Conservation (phyloP, 2,888 invertebrate genomes). For the Entomobrya multifasciata region DNA sequence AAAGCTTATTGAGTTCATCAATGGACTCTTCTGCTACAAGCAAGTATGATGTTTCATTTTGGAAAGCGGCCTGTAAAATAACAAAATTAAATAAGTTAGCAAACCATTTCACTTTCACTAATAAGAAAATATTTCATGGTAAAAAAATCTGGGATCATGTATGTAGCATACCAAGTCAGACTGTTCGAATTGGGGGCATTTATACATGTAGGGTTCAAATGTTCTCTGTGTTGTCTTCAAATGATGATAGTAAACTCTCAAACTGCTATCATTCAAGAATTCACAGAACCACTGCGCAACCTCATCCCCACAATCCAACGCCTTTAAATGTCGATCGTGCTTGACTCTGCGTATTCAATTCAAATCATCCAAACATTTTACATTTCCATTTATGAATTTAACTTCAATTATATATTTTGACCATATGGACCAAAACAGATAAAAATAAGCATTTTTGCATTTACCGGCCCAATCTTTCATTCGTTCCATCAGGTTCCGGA, state of each 20-base stretch:
- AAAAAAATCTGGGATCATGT: no score
- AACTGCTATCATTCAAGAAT: conserved; percentile 79
- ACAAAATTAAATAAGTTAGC: no score
- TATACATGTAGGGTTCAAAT: conserved; percentile 74
- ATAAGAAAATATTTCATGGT: no score
- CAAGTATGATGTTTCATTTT: conserved; percentile 74
- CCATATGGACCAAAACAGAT: no score
- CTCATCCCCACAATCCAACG: conserved; percentile 88
- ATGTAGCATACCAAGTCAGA: conserved; percentile 70
- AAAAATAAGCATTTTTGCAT: not conserved
- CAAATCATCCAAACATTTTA: not conserved
- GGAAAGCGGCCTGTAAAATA: conserved; percentile 75
- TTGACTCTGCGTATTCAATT: conserved; percentile 80
- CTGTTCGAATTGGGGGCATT: conserved; percentile 72
- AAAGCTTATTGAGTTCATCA: conserved; percentile 69
- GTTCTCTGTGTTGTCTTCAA: conserved; percentile 72
- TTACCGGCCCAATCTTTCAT: conserved; percentile 68
- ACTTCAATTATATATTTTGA: no score
- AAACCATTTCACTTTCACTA: not conserved
- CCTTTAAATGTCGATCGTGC: conserved; percentile 82
- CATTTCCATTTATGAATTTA: no score
- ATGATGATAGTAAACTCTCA: conserved; percentile 73
- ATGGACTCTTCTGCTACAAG: conserved; percentile 74
- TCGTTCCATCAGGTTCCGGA: conserved; percentile 46
- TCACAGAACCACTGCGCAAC: conserved; percentile 88